These are phyloP conservation scores for Coelopa frigida DNA, from an alignment of 1,140 invertebrate genomes.

Conservation along the genomic window DNA sequence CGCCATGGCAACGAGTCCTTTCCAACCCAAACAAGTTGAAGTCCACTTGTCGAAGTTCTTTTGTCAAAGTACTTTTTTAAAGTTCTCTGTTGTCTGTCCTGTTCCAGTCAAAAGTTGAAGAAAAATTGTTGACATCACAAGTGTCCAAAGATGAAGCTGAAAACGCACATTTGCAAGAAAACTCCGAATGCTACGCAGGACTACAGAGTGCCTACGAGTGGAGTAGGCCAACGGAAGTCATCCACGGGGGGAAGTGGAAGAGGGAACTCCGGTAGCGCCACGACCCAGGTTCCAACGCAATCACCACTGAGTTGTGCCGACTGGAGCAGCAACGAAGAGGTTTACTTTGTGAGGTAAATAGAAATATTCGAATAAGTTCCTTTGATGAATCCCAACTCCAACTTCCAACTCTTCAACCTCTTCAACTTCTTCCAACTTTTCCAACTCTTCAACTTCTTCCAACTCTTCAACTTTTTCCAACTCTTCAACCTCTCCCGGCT, in stretches of 20 bases:
- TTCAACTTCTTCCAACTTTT: neutral
- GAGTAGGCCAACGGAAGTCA: neutral
- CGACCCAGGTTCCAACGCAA: no score
- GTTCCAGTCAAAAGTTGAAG: constrained; percentile 1
- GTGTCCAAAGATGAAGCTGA: constrained; percentile 27
- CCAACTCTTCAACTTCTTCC: no score
- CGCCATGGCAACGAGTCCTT: no score
- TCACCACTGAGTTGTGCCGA: constrained; percentile 77
- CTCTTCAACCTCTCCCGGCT: no score
- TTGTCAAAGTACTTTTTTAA: no score
- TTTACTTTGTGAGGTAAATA: constrained; percentile 74
- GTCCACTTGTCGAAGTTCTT: no score
- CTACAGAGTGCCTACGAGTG: constrained; percentile 2
- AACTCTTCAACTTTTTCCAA: no score
- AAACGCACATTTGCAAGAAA: constrained; percentile 34
- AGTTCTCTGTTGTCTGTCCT: no score
- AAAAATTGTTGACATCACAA: neutral
- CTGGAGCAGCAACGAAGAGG: constrained; percentile 88
- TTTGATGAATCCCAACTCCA: neutral
- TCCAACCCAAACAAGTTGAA: no score
- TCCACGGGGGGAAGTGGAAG: neutral
- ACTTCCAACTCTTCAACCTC: neutral
- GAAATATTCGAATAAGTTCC: constrained; percentile 5
- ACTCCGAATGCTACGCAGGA: constrained; percentile 17
- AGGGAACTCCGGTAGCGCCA: no score